Conservation (phyloP, 2,797 vertebrate species). For the Epinephelus coioides region DNA sequence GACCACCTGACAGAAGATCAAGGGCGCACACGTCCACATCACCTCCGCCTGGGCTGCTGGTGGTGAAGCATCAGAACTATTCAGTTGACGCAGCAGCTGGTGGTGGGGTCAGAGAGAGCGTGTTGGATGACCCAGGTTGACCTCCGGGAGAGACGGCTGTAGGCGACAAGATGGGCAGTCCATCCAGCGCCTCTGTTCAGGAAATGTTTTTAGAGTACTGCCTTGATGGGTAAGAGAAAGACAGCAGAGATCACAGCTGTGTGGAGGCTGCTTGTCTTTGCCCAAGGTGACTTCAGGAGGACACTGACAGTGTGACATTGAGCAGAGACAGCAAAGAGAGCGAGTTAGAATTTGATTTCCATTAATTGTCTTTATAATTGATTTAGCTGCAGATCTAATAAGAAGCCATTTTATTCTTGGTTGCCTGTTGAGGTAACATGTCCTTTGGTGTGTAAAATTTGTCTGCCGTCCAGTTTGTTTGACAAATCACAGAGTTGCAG, state of each 20-base stretch:
- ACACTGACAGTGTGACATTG: slow-evolving; percentile 51
- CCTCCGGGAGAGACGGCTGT: slow-evolving; percentile 40
- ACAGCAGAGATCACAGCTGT: slow-evolving; percentile 56
- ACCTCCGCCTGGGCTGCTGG: neutral
- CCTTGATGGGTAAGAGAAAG: slow-evolving; percentile 58
- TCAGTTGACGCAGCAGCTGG: neutral
- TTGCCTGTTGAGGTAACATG: slow-evolving; percentile 14
- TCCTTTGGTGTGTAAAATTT: slow-evolving; percentile 22
- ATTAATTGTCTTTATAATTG: slow-evolving; percentile 18
- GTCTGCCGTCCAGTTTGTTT: slow-evolving; percentile 8
- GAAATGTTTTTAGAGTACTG: slow-evolving; percentile 52
- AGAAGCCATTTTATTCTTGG: slow-evolving; percentile 35
- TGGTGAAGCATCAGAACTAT: neutral
- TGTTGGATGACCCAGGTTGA: slow-evolving; percentile 61
- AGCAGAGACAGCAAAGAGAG: slow-evolving; percentile 15
- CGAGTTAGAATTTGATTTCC: slow-evolving; percentile 17
- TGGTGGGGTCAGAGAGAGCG: slow-evolving; percentile 41
- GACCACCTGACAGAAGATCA: slow-evolving; percentile 35
- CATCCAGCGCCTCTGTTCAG: slow-evolving; percentile 31
- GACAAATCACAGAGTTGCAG: slow-evolving; percentile 28
- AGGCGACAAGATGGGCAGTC: slow-evolving; percentile 34
- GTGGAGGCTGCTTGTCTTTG: slow-evolving; percentile 39
- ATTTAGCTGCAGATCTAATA: slow-evolving; percentile 41
- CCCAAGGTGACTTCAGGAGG: slow-evolving; percentile 75
- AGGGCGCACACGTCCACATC: slow-evolving; percentile 21